Percentiles rank a stretch among this genome's conserved stretches.
Evolutionary conservation across 2,113 vertebrate genomes (phyloP).

Genomic region (Ceyx cyanopectus): DNA sequence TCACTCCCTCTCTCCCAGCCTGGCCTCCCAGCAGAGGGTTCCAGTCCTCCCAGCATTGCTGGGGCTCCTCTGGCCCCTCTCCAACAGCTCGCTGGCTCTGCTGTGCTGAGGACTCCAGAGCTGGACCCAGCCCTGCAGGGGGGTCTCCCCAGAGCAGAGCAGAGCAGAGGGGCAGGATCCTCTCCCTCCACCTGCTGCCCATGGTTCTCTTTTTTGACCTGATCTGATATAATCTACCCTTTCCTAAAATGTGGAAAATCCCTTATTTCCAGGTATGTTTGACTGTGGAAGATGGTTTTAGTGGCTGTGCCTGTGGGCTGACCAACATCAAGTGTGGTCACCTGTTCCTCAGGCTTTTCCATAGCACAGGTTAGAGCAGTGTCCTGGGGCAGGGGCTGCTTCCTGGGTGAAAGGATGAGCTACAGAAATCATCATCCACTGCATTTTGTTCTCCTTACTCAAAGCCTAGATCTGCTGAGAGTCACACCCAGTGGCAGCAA

Average conservation of each 20-base stretch:
- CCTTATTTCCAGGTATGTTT: neutral
- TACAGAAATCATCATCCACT: fast-evolving
- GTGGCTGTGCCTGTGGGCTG: neutral
- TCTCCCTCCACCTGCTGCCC: no score
- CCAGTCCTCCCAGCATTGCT: no score
- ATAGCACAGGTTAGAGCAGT: neutral
- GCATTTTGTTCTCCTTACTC: neutral
- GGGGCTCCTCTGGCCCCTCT: no score
- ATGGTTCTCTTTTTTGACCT: neutral
- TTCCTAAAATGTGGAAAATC: neutral
- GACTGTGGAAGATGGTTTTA: neutral
- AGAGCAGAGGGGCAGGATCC: no score
- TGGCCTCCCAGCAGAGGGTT: neutral
- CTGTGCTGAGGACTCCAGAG: no score
- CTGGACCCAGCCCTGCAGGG: no score
- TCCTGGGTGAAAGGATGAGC: neutral
- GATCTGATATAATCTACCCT: neutral
- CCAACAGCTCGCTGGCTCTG: no score
- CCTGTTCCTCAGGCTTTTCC: neutral
- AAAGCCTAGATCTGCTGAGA: neutral
- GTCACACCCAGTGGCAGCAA: neutral
- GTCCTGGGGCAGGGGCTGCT: neutral
- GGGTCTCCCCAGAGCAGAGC: no score
- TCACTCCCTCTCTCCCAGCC: neutral
- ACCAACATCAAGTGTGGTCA: neutral